phyloP scores from a whole-genome alignment of 2,113 vertebrate genomes.

The Rattus rattus region DNA sequence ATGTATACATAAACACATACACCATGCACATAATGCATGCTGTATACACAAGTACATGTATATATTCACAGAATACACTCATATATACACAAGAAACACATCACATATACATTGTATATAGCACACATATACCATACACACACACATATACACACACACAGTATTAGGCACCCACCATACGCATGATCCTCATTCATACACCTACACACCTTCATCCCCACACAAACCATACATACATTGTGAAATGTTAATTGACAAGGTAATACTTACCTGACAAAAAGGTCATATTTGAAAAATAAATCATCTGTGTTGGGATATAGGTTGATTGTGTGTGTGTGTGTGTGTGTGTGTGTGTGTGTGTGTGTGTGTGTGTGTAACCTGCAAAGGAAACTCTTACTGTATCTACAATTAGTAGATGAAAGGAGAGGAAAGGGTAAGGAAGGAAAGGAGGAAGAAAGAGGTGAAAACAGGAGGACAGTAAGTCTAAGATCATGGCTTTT shows the following conservation, averaged over 20 bases:
- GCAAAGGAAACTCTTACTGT: neutral
- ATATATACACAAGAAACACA: too few species aligned
- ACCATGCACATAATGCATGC: neutral
- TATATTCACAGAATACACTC: too few species aligned
- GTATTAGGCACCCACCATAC: too few species aligned
- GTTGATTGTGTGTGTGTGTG: neutral
- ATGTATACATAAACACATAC: neutral
- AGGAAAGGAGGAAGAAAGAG: rapidly evolving
- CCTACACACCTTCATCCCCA: neutral
- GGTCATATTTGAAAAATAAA: neutral
- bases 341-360: neutral
- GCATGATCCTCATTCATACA: neutral
- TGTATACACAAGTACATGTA: too few species aligned
- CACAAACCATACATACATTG: neutral
- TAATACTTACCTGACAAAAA: conserved; percentile 31
- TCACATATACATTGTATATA: neutral
- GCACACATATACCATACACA: neutral
- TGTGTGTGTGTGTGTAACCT: neutral
- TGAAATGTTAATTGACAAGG: conserved; percentile 24
- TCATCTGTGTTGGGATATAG: neutral
- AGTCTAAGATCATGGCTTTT: neutral
- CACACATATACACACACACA: neutral
- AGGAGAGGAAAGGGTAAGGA: neutral
- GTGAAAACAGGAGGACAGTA: neutral
- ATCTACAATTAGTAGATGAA: neutral